Evolutionary conservation across 1,140 invertebrate genomes (phyloP).

Genomic region (Temnothorax nylanderi): DNA sequence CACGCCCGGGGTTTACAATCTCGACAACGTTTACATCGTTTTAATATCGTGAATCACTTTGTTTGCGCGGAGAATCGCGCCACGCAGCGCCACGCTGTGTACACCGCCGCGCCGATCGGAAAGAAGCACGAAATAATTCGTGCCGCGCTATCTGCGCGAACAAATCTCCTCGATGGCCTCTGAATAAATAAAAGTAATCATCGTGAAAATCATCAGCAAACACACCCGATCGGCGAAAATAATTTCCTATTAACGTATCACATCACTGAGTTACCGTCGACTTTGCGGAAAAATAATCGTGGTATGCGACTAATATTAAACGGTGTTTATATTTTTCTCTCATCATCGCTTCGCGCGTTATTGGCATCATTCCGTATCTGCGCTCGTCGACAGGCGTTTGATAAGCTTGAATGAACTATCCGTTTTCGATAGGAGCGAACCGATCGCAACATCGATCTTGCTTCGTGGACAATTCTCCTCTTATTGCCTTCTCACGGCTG

Average conservation of each 20-base stretch:
- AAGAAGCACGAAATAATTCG: conserved; percentile 23
- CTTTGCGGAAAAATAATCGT: not conserved
- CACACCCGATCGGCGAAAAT: not conserved
- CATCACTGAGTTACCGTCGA: not conserved
- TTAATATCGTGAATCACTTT: conserved; percentile 57
- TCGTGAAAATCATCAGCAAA: not conserved
- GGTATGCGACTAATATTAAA: not conserved
- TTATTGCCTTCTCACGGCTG: conserved; percentile 22
- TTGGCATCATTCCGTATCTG: not conserved
- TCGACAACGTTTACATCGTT: conserved; percentile 29
- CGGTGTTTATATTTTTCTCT: not conserved
- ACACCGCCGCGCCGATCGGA: not conserved
- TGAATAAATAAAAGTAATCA: not conserved
- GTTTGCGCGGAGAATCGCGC: conserved; percentile 18
- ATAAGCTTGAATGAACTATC: not conserved
- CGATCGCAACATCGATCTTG: not conserved
- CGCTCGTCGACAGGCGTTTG: not conserved
- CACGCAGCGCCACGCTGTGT: not conserved
- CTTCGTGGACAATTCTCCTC: conserved; percentile 6
- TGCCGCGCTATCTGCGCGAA: not conserved
- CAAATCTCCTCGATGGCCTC: not conserved
- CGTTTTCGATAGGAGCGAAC: not conserved
- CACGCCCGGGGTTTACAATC: conserved; percentile 24
- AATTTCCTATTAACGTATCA: not conserved
- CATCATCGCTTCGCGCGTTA: not conserved